Evolutionary conservation across 2,797 vertebrate species (phyloP), one percentile per base, ranked within the genome.

Genomic region (Helarctos malayanus): DNA sequence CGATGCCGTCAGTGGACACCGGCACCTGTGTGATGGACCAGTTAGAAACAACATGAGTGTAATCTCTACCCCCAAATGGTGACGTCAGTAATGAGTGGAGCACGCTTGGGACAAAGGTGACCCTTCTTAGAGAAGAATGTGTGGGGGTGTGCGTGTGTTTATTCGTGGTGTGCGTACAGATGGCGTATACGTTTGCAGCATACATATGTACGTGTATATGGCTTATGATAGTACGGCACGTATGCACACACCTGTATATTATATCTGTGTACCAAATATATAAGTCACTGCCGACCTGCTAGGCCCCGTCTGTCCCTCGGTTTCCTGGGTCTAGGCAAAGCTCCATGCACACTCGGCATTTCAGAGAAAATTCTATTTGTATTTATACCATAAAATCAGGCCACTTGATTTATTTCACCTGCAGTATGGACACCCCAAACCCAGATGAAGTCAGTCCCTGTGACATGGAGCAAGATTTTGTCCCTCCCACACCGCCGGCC

Each of bases 331-430:
- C 63, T 2, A 0, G 15, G 2, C 59, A 57, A 83, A 61, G 61
- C 56, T 4, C n/a, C 1, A 0, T 0, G 0, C 3, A 0, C 1
- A 6, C 12, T 38, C 16, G 0, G 1, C 15, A 1, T 1, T 29
- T 65, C 41, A 21, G 3, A 71, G 87, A 38, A 82, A 41, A 3
- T 45, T 18, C 15, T 14, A 0, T 41, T 38, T 61, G 16, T 19
- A 1, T 56, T 9, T n/a, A 18, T 10, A 7, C 13, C 32, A 4
- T 29, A 21, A 29, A n/a, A 1, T 49, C 47, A 0, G 38, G 61
- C n/a, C 6, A 0, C 52, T 1, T 3, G n/a, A 18, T 2, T 23
- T 41, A 23, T 14, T 23, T 38, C 25, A 10, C 16, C 29, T 1
- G 4, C 21, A 13, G 2, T 0, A 14, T 32, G 1, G 6, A 18